A percentile compares a stretch with the other conserved stretches of the same genome.
Evolutionary conservation across 2,888 invertebrate genomes (phyloP).

Genomic region (Acrobeloides nanus): DNA sequence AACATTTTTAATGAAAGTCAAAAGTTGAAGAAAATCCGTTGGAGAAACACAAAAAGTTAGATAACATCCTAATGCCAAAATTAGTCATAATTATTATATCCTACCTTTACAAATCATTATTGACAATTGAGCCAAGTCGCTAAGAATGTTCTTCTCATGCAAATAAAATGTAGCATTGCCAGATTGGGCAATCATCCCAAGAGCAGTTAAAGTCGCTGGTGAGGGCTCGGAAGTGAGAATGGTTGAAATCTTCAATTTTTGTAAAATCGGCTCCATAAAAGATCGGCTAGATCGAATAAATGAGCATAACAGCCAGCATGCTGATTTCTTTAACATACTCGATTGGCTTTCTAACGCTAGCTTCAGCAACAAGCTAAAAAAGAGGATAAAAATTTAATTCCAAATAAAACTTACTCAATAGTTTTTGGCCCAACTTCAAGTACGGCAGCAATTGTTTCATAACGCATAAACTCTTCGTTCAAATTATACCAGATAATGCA

Average conservation of each 20-base stretch:
- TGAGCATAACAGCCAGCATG: constrained; percentile 26
- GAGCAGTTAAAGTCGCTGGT: constrained; percentile 5
- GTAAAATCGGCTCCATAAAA: constrained; percentile 12
- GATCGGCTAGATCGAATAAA: constrained; percentile 21
- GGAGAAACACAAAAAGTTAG: too few species aligned
- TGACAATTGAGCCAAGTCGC: constrained; percentile 12
- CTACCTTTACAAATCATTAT: constrained; percentile 17
- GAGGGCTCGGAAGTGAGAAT: constrained; percentile 1
- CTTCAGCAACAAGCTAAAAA: background rate
- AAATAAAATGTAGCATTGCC: constrained; percentile 12
- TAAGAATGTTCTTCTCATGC: constrained; percentile 9
- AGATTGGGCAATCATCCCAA: constrained; percentile 23
- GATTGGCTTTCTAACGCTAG: constrained; percentile 4
- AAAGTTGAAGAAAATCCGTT: too few species aligned
- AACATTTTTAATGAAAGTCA: too few species aligned
- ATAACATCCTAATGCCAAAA: too few species aligned
- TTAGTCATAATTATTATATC: too few species aligned
- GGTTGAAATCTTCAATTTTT: background rate
- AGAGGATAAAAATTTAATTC: constrained; percentile 7
- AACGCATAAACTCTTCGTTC: constrained; percentile 6
- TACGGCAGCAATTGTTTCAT: constrained; percentile 29
- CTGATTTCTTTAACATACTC: constrained; percentile 3
- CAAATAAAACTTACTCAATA: constrained; percentile 9
- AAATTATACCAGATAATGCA: constrained; percentile 24
- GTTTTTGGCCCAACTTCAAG: constrained; percentile 21